Evolutionary conservation across 1,140 invertebrate species (phyloP).

Genomic region (Drosophila arawakana): DNA sequence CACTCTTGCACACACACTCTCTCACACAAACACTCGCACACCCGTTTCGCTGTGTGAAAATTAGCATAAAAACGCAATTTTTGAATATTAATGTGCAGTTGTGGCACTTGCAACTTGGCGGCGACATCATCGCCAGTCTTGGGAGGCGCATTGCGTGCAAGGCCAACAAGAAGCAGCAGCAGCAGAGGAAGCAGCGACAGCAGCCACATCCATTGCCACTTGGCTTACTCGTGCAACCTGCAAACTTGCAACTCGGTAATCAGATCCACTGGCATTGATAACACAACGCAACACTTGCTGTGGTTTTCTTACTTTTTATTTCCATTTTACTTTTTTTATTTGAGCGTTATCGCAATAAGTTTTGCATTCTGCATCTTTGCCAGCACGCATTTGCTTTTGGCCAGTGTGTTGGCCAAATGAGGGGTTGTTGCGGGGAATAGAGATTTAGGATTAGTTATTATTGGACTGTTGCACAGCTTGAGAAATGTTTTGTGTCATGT

Average conservation of each 20-base stretch:
- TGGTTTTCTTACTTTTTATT: constrained; percentile 7
- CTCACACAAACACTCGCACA: constrained; percentile 10
- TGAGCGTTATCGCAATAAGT: constrained; percentile 45
- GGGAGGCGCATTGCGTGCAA: constrained; percentile 64
- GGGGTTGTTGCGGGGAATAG: constrained; percentile 12
- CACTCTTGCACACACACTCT: neutral
- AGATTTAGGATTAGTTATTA: constrained; percentile 56
- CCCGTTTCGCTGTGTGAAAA: constrained; percentile 58
- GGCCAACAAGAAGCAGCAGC: constrained; percentile 21
- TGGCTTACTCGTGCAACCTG: constrained; percentile 65
- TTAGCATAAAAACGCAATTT: constrained; percentile 84
- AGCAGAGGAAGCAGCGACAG: neutral
- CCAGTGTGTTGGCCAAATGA: neutral
- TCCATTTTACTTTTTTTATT: too few species aligned
- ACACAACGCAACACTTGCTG: constrained; percentile 44
- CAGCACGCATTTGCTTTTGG: constrained; percentile 53
- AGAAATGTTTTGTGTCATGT: constrained; percentile 68
- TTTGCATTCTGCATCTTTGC: constrained; percentile 57
- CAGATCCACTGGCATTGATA: constrained; percentile 64
- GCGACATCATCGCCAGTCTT: constrained; percentile 51
- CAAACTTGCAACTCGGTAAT: constrained; percentile 40
- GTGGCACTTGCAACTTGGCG: constrained; percentile 33
- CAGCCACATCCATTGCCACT: constrained; percentile 54
- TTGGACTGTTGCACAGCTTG: constrained; percentile 54
- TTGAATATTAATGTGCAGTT: constrained; percentile 81